Evolutionary conservation across 2,797 vertebrate genomes (phyloP).

Genomic region (Hippocampus kuda): DNA sequence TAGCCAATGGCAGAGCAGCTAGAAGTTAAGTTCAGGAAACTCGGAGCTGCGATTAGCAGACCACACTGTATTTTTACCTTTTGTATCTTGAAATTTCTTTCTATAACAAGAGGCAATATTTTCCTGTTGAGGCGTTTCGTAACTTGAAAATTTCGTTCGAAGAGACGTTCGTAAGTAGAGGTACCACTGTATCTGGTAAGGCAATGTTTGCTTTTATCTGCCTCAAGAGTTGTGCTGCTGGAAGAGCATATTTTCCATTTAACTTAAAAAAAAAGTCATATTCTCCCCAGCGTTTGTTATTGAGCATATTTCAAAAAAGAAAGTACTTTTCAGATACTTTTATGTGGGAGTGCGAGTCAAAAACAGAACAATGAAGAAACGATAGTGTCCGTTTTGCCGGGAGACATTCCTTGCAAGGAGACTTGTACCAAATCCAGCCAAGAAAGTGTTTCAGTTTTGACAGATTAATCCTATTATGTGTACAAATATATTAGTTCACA

Average conservation of each 20-base stretch:
- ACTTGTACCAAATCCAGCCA: not conserved
- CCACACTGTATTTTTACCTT: too few relatives aligned
- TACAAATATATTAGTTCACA: slow-evolving; percentile 12
- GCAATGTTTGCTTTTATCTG: slow-evolving; percentile 18
- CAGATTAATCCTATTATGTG: slow-evolving; percentile 5
- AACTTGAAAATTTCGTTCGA: too few relatives aligned
- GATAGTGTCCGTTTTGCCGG: slow-evolving; percentile 7
- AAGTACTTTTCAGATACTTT: not conserved
- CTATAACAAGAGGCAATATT: too few relatives aligned
- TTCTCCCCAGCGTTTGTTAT: slow-evolving; percentile 10
- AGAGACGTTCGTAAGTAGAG: too few relatives aligned
- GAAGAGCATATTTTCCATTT: slow-evolving; percentile 18
- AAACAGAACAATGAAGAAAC: slow-evolving; percentile 10
- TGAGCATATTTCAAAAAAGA: slow-evolving; percentile 4
- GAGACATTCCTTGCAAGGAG: not conserved
- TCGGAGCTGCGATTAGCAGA: too few relatives aligned
- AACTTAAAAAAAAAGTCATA: slow-evolving; percentile 12
- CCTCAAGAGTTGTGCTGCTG: slow-evolving; percentile 21
- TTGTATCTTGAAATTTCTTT: too few relatives aligned
- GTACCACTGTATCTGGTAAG: slow-evolving; percentile 5
- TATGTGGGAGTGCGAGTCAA: slow-evolving; percentile 16
- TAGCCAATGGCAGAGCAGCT: too few relatives aligned
- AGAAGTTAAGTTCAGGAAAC: too few relatives aligned
- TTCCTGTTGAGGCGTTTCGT: too few relatives aligned
- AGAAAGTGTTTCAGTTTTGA: slow-evolving; percentile 3